Evolutionary conservation across 1,140 invertebrate species (phyloP), one percentile per base, ranked within the genome.

Genomic region (Drosophila pallidifrons): DNA sequence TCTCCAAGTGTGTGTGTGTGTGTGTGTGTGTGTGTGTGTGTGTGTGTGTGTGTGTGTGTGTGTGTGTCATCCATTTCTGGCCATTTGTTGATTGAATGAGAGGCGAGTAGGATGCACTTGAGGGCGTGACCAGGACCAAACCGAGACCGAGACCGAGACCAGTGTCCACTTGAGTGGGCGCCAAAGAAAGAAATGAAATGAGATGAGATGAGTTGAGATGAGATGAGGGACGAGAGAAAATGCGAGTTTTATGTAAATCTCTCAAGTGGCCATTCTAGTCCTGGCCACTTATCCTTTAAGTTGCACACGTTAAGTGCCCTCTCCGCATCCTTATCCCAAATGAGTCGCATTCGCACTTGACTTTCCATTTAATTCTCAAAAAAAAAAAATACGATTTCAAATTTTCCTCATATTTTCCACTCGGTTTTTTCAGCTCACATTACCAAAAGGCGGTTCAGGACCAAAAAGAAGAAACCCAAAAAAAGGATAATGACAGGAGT

Each of bases 201-300:
- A 20, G 16, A 20, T 20, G 16, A 28, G 7, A 32, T 6, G 47
- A 49, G 47, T n/a, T 4, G 16, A 20, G 16, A 20, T 20, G 16
- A 28, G 7, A 32, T 6, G 47, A 49, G 47, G 47, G 47, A 49
- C 46, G 67, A 66, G 59, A 15, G 54, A 15, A 57, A 85, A 85
- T 88, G 80, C 63, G 66, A 80, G 80, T 75, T 77, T 80, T 82
- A 69, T 80, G 83, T 83, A 89, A 88, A 87, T 79, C 76, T 74
- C 83, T 80, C 61, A 73, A 79, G 67, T 59, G 76, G 25, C 63
- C n/a, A 28, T 46, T 41, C 47, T 15, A 15, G 41, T 32, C 47
- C 28, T 46, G 71, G 30, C 5, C 75, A 77, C 75, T 78, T 78
- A 70, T 71, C 73, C 77, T 63, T 76, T 59, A 71, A 75, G 77